Evolutionary conservation across 2,113 vertebrate genomes (phyloP).

Genomic region (Amazona vittata): DNA sequence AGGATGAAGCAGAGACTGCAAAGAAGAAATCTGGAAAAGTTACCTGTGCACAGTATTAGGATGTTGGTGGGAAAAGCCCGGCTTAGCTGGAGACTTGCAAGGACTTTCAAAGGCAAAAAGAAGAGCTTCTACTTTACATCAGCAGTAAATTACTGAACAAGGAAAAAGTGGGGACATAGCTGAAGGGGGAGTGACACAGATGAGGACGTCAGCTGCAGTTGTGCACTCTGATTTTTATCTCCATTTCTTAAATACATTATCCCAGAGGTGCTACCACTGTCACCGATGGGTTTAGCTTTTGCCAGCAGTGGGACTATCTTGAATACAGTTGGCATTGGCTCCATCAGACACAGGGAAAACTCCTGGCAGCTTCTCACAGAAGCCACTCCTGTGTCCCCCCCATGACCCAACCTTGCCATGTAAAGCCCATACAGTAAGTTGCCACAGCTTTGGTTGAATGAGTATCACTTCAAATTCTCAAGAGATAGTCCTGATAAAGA

Average conservation of each 20-base stretch:
- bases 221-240: background rate
- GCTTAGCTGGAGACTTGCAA: background rate
- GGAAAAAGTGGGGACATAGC: background rate
- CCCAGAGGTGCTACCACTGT: background rate
- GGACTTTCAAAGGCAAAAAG: background rate
- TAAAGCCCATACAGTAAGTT: background rate
- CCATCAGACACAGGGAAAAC: too few species aligned
- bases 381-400: background rate
- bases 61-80: background rate
- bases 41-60: rapidly evolving
- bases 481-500: background rate
- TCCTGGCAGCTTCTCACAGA: background rate
- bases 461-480: background rate
- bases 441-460: background rate
- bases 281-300: background rate
- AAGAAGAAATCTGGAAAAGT: background rate
- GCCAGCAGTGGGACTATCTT: rapidly evolving
- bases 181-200: background rate
- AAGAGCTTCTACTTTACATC: background rate
- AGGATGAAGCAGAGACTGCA: background rate
- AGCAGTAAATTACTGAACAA: rapidly evolving
- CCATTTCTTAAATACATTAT: background rate
- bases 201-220: background rate
- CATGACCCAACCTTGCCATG: background rate
- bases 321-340: background rate